Base-by-base conservation (phyloP, 92 coral and sea anemone genomes). In the Pocillopora grandis region DNA sequence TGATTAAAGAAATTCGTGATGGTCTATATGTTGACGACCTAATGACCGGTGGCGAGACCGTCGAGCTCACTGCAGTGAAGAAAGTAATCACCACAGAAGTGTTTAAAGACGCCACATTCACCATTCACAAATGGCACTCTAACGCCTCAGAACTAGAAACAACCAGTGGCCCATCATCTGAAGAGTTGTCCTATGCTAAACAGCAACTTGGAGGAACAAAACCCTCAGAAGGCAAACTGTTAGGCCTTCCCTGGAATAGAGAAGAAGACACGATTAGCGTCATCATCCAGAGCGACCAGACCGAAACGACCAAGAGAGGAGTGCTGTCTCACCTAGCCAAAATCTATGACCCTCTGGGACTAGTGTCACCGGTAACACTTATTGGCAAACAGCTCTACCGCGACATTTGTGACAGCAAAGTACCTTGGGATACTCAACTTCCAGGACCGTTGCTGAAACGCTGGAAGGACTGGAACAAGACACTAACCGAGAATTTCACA, bases 21-120 rank as follows among this genome's bases (percentile, higher is more conserved):
- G 80, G 85, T 37, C 72, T 88, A n/a, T 92, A 92, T 56, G 95
- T 92, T 11, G 92, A 92, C 59, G 87, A 91, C 23, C 48, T 91
- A 12, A 75, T 91, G 11, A 62, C 80, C 10, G 95, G 91, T n/a
- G 89, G 67, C 2, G 66, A 68, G 31, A 77, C 88, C 17, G 83
- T 78, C 31, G 76, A 77, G 57, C 57, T 77, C 27, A 58, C 89
- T 49, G 75, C 66, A 80, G 84, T 52, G 64, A 69, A 83, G 89
- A 84, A 79, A 76, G 73, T 80, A 73, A 19, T 36, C n/a, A 79
- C 90, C 62, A 81, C 75, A 12, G 42, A 85, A 62, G 59, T 78
- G 12, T 85, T 78, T 71, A 72, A 70, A 10, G 84, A 85, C 57
- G 89, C 89, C 1, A 71, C 77, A 20, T 85, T 84, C 81, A 78